A percentile compares a stretch with the other conserved stretches of the same genome.
Evolutionary conservation across 2,888 invertebrate species (phyloP).

Genomic region (Anarsia innoxiella): DNA sequence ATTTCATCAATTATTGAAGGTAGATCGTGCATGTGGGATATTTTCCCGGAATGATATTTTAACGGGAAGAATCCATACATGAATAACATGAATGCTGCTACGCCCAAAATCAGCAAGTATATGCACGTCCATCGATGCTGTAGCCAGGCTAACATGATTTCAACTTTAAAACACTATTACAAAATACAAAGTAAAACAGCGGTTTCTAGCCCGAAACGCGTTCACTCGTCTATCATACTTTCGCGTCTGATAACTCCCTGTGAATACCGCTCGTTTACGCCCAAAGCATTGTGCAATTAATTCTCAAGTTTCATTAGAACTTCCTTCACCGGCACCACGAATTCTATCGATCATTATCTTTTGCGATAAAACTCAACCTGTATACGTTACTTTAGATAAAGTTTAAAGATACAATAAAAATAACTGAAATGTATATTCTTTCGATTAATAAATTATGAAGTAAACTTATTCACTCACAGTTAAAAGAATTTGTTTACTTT

Average conservation of each 20-base stretch:
- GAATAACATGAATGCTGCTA: constrained; percentile 62
- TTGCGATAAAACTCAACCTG: too few relatives aligned
- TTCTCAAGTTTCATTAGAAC: constrained; percentile 14
- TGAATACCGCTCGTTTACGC: constrained; percentile 22
- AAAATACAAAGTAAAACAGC: constrained; percentile 5
- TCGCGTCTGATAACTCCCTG: constrained; percentile 25
- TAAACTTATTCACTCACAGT: too few relatives aligned
- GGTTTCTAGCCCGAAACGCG: constrained; percentile 14
- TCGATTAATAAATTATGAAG: too few relatives aligned
- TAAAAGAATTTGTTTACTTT: too few relatives aligned
- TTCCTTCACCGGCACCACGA: constrained; percentile 9
- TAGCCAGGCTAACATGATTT: constrained; percentile 52
- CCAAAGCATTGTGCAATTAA: constrained; percentile 33
- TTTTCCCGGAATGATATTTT: constrained; percentile 65
- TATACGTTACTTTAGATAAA: too few relatives aligned
- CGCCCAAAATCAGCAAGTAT: constrained; percentile 49
- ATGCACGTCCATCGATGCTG: constrained; percentile 62
- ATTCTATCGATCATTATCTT: neutral
- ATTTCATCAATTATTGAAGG: constrained; percentile 70
- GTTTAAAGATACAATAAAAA: too few relatives aligned
- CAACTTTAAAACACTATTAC: neutral
- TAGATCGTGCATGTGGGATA: constrained; percentile 66
- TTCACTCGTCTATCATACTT: constrained; percentile 21
- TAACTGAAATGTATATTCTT: too few relatives aligned
- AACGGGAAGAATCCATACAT: constrained; percentile 78